Percentiles rank a stretch among this genome's conserved stretches.
Conservation (phyloP, 2,888 invertebrate genomes). For the Pterostichus niger region DNA sequence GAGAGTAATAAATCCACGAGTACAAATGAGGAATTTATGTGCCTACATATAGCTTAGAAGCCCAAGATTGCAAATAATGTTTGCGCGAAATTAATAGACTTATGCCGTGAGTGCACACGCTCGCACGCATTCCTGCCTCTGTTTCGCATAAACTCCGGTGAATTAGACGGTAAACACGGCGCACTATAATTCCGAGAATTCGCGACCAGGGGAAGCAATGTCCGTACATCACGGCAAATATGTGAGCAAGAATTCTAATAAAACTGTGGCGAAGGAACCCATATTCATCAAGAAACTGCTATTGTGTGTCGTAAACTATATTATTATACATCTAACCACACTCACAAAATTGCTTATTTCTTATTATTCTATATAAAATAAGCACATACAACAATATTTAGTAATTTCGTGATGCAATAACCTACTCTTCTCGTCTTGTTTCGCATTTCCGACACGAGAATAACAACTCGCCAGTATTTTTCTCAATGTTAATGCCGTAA, state of each 20-base stretch:
- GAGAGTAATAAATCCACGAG: neutral
- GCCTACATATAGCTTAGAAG: constrained; percentile 18
- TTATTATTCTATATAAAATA: no score
- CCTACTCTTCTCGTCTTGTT: no score
- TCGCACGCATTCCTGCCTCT: neutral
- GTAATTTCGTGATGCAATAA: no score
- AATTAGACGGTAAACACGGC: constrained; percentile 26
- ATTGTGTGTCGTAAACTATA: neutral
- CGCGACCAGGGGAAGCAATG: constrained; percentile 30
- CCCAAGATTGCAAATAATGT: constrained; percentile 21
- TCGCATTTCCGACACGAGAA: no score
- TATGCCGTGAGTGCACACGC: neutral
- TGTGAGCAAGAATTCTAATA: constrained; percentile 62
- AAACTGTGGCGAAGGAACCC: constrained; percentile 39
- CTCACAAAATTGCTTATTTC: no score
- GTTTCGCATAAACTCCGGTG: constrained; percentile 10
- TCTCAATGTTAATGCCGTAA: no score
- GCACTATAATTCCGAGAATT: constrained; percentile 37
- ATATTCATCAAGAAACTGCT: constrained; percentile 29
- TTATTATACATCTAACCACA: no score
- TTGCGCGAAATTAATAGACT: constrained; percentile 16
- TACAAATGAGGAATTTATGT: constrained; percentile 2
- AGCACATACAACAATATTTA: no score
- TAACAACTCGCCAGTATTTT: no score
- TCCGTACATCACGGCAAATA: constrained; percentile 55